A percentile compares a stretch with the other conserved stretches of the same genome.
Conservation (phyloP, 2,797 vertebrate species). For the Alca torda region DNA sequence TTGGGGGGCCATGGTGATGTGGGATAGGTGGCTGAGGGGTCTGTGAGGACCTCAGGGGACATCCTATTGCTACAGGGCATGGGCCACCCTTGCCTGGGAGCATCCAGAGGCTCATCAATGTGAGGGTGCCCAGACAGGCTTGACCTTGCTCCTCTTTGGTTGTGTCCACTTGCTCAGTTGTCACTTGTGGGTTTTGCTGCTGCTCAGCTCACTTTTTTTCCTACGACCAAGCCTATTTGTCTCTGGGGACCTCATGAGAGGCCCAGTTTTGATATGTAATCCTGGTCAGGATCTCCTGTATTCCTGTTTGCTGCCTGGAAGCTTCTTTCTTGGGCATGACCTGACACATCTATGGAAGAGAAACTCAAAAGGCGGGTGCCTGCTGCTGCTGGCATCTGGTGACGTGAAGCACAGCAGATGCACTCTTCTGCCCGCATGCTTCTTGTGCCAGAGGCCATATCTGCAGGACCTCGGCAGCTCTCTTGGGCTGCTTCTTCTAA, state of each 20-base stretch:
- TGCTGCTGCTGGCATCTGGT: not conserved
- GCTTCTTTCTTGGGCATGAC: not conserved
- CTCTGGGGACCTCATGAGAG: not conserved
- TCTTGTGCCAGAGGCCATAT: not conserved
- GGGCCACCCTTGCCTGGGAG: not conserved
- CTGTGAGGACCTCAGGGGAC: not conserved
- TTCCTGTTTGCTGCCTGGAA: not conserved
- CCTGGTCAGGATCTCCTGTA: not conserved
- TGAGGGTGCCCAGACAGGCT: not conserved
- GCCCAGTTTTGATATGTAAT: not conserved
- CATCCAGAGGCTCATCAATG: not conserved
- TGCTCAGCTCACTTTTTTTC: not conserved
- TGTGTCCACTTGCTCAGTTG: not conserved
- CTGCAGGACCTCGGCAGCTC: not conserved
- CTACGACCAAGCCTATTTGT: not conserved
- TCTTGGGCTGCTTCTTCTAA: not conserved
- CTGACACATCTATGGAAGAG: not conserved
- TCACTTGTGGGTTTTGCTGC: not conserved
- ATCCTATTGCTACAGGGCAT: not conserved
- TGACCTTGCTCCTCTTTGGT: not conserved
- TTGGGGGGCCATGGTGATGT: fast-evolving
- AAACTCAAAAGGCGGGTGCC: not conserved
- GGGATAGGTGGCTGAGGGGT: not conserved
- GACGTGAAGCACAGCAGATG: fast-evolving
- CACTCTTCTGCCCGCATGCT: too few species aligned